These are phyloP conservation scores for Biston stratarius DNA, from an alignment of 2,888 invertebrate genomes.

Conservation along the genomic window DNA sequence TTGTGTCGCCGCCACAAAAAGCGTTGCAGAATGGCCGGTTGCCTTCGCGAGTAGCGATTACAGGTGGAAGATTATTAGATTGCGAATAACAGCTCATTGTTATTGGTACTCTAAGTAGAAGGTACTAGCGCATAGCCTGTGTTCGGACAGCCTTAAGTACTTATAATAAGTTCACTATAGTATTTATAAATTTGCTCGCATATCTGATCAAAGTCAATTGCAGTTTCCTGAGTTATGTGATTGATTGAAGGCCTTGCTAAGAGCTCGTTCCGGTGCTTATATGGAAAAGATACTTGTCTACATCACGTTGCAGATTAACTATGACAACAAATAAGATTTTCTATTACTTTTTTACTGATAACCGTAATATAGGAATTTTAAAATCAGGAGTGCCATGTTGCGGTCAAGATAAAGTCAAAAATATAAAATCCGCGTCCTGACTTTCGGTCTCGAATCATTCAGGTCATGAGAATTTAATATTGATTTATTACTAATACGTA, in stretches of 20 bases:
- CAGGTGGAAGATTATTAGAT: conserved; percentile 72
- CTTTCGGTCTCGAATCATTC: too few relatives aligned
- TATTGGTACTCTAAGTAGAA: conserved; percentile 49
- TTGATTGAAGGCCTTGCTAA: conserved; percentile 20
- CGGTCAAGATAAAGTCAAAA: too few relatives aligned
- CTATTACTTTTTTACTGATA: background rate
- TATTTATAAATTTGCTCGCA: conserved; percentile 21
- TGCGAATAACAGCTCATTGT: conserved; percentile 73
- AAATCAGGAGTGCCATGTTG: background rate
- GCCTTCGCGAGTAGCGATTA: conserved; percentile 73
- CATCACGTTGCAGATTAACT: background rate
- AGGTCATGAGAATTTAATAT: too few relatives aligned
- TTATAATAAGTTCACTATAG: background rate
- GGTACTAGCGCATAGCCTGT: conserved; percentile 47
- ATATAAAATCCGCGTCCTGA: too few relatives aligned
- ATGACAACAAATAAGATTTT: too few relatives aligned
- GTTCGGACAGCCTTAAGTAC: conserved; percentile 39
- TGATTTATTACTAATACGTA: too few relatives aligned
- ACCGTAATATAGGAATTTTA: background rate
- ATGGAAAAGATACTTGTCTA: conserved; percentile 11
- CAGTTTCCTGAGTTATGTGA: conserved; percentile 27
- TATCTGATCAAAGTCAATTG: conserved; percentile 38
- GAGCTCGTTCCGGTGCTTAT: conserved; percentile 23
- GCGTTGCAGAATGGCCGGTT: conserved; percentile 65
- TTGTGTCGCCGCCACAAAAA: conserved; percentile 65